Base-by-base conservation (phyloP, 2,797 vertebrate species). In the Anguilla anguilla region DNA sequence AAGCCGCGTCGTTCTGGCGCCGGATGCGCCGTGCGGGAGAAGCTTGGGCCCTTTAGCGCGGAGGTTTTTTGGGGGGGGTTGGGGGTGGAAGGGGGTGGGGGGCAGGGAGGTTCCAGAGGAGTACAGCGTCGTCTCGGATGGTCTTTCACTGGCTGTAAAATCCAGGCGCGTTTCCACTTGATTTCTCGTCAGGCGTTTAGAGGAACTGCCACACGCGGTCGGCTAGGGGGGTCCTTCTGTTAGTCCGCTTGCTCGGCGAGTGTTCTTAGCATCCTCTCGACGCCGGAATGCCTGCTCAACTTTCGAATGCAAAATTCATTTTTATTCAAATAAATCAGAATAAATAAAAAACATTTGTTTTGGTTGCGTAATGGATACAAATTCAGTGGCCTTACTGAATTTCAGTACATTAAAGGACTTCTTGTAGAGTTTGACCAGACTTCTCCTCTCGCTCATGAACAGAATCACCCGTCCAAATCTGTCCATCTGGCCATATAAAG, bases 41-140 rank as follows among this genome's bases (percentile, higher is more conserved):
- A 35, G 31, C 61, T 61, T 35, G 43, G 67, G 17, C 9, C 55
- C 15, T 79, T 67, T 28, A 67, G 31, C 31, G 11, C 28, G 2
- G 28, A 11, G 31, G 31, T 10, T 31, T 57, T 0, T 39, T 2
- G 39, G 55, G 55, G 55, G 9, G 17, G 2, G 2, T 2, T 2
- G 15, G n/a, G 2, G 1, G 10, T 69, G 25, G 31, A 81, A 5
- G 72, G 35, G 11, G 46, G 49, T 35, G 49, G 51, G 15, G 31
- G 31, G 31, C 39, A 39, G 15, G 22, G n/a, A 67, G 55, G 31
- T 88, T 88, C 39, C 55, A 77, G 85, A 77, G 83, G 69, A 88
- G 46, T 46, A 6, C 55, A 31, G 74, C 15, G 15, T 22, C n/a
- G 35, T 57, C 4, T 59, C 13, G 10, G 39, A 19, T 19, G 6